These are phyloP conservation scores for Elmis aenea DNA, from an alignment of 2,888 invertebrate species.

Conservation along the genomic window DNA sequence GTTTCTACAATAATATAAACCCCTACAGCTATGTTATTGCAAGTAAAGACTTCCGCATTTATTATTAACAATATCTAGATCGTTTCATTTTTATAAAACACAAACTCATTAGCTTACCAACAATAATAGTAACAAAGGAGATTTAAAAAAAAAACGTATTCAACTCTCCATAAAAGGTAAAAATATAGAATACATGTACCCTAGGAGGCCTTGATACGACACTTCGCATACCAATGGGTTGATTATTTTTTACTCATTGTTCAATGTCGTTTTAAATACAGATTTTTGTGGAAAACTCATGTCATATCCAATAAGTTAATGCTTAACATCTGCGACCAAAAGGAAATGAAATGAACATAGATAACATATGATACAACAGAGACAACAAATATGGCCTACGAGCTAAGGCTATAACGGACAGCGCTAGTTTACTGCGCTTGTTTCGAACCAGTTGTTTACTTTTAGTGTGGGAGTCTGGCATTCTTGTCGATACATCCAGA, in stretches of 20 bases:
- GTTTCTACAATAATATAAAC: no score
- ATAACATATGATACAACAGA: not conserved
- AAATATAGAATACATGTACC: slow-evolving; percentile 36
- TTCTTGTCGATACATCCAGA: slow-evolving; percentile 28
- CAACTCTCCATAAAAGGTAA: slow-evolving; percentile 33
- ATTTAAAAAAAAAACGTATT: no score
- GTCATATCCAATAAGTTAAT: not conserved
- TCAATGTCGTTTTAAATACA: slow-evolving; percentile 3
- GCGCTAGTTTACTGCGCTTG: slow-evolving; percentile 34
- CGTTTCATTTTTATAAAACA: no score
- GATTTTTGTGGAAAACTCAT: slow-evolving; percentile 11
- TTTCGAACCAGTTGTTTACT: slow-evolving; percentile 39
- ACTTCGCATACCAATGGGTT: slow-evolving; percentile 40
- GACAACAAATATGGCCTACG: slow-evolving; percentile 9
- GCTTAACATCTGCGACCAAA: slow-evolving; percentile 5
- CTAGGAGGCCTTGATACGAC: slow-evolving; percentile 36
- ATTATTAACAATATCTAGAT: no score
- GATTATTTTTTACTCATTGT: slow-evolving; percentile 32
- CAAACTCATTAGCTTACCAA: no score
- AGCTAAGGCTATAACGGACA: no score
- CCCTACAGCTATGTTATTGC: no score
- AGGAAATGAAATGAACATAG: not conserved
- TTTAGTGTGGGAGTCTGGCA: slow-evolving; percentile 39
- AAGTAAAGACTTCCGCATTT: no score
- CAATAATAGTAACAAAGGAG: no score